Percentiles rank a stretch among this genome's conserved stretches.
These are phyloP conservation scores for Amblyjoppa fuscipennis DNA, from an alignment of 2,888 invertebrate species.

Conservation along the genomic window DNA sequence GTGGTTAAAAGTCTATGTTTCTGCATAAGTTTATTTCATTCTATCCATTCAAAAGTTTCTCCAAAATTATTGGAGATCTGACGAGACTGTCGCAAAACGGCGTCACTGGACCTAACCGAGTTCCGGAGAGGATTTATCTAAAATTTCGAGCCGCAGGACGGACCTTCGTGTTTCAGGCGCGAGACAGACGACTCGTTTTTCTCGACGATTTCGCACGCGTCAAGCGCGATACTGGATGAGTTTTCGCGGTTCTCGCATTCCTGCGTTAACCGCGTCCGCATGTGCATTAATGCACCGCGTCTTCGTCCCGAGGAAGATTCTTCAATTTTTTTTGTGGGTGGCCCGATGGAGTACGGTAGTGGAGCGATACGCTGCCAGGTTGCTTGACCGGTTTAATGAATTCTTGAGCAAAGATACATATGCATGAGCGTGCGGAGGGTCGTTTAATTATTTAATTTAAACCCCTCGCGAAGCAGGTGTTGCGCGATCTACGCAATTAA, in stretches of 20 bases:
- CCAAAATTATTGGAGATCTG: no score
- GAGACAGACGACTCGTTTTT: conserved; percentile 17
- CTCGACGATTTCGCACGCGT: conserved; percentile 28
- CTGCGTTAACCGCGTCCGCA: neutral
- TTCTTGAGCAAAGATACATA: neutral
- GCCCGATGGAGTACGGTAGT: neutral
- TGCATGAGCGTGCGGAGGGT: neutral
- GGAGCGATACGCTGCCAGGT: neutral
- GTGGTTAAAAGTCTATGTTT: no score
- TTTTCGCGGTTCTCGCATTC: conserved; percentile 28
- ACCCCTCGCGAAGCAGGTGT: neutral
- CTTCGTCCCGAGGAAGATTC: conserved; percentile 16
- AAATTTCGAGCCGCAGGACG: conserved; percentile 16
- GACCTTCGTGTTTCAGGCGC: neutral
- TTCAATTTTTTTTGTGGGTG: conserved; percentile 41
- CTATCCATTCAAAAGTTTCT: neutral
- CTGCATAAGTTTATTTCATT: neutral
- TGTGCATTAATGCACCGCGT: neutral
- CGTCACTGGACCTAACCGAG: no score
- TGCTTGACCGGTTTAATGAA: conserved; percentile 22
- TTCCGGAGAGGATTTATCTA: neutral
- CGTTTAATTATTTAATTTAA: neutral
- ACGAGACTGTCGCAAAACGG: no score
- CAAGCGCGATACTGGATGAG: neutral
- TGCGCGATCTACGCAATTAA: neutral